These are phyloP conservation scores for Oryctolagus cuniculus DNA, from an alignment of 2,113 vertebrate species.

Conservation along the genomic window DNA sequence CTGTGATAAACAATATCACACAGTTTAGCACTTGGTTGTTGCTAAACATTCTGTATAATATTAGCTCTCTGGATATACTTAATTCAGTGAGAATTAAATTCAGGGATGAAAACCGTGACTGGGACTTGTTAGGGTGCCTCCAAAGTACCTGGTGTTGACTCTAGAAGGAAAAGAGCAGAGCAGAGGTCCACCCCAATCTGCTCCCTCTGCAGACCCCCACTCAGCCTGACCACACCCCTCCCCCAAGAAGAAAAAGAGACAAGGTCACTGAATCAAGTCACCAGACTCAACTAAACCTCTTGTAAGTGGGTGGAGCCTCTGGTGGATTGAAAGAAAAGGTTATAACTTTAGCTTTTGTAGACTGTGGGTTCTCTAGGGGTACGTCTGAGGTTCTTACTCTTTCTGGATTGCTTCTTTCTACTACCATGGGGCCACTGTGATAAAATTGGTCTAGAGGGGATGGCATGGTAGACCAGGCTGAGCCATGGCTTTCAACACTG, in stretches of 20 bases:
- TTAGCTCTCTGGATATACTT: background rate
- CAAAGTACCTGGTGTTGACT: background rate
- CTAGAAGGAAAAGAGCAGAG: background rate
- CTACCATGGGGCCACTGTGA: background rate
- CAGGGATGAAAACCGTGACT: background rate
- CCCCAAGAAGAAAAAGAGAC: background rate
- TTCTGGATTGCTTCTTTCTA: constrained; percentile 8
- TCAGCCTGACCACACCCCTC: background rate
- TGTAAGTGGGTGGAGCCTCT: background rate
- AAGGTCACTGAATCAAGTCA: background rate
- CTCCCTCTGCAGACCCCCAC: background rate
- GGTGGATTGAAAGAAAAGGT: background rate
- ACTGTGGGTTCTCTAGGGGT: background rate
- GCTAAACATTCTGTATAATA: constrained; percentile 26
- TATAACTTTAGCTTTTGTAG: background rate
- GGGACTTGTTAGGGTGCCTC: background rate
- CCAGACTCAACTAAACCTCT: background rate
- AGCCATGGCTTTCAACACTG: no score
- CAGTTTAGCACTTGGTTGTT: background rate
- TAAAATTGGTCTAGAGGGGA: background rate
- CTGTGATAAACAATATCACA: constrained; percentile 46
- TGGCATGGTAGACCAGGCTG: no score
- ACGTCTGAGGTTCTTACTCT: background rate
- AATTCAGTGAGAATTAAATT: constrained; percentile 23
- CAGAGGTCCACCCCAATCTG: background rate